Evolutionary conservation across 1,140 invertebrate genomes (phyloP).

Genomic region (Procambarus virginalis): DNA sequence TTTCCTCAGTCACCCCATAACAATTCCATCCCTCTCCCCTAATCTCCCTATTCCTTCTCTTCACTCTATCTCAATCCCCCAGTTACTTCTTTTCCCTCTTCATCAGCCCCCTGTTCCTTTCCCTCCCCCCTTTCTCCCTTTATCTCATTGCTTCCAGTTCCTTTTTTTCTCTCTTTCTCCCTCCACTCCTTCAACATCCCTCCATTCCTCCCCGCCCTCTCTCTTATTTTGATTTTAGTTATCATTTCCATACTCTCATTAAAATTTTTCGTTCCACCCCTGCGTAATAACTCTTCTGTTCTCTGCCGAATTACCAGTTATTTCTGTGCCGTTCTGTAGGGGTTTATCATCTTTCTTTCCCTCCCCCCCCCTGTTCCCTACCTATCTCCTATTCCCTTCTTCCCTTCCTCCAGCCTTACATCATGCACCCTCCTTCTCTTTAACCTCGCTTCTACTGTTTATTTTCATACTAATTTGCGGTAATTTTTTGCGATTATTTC

Average conservation of each 20-base stretch:
- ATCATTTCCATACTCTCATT: background rate
- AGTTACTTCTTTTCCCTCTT: background rate
- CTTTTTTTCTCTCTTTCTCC: background rate
- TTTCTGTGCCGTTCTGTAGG: background rate
- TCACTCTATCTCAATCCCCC: no score
- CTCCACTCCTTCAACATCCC: background rate
- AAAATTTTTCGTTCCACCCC: background rate
- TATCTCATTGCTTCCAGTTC: background rate
- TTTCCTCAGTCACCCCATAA: background rate
- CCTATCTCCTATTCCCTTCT: background rate
- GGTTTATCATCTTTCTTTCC: background rate
- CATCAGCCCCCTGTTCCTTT: no score
- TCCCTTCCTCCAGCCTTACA: background rate
- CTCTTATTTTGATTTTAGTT: background rate
- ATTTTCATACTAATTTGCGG: background rate
- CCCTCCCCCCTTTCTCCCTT: background rate
- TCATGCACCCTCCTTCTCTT: background rate
- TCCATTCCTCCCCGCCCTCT: background rate
- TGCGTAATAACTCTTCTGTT: background rate
- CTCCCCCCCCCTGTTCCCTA: no score
- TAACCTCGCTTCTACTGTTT: background rate
- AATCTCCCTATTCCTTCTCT: no score
- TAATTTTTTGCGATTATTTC: background rate
- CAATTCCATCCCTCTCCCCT: no score
- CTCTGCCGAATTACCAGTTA: background rate